Evolutionary conservation across 2,797 vertebrate genomes (phyloP).

Genomic region (Dendrocincla fuliginosa): DNA sequence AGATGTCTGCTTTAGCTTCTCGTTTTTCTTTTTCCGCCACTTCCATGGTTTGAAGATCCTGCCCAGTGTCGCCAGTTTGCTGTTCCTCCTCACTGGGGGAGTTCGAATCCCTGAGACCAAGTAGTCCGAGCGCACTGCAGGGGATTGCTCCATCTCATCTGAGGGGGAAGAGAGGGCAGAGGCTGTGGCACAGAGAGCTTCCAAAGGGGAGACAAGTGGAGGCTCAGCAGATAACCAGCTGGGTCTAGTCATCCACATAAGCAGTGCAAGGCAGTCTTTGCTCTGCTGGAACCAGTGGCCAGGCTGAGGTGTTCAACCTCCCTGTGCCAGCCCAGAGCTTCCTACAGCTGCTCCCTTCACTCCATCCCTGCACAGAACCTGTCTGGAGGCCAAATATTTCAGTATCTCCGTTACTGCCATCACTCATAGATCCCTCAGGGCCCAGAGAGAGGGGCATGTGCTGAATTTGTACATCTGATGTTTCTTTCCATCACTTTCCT

Average conservation of each 20-base stretch:
- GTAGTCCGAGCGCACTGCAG: slow-evolving; percentile 87
- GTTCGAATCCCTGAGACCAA: slow-evolving; percentile 91
- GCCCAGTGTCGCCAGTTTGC: slow-evolving; percentile 94
- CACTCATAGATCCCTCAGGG: neutral
- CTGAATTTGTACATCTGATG: neutral
- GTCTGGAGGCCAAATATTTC: neutral
- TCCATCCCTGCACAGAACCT: neutral
- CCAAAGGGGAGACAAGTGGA: neutral
- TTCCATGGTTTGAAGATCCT: slow-evolving; percentile 99
- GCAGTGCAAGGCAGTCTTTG: neutral
- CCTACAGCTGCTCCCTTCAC: neutral
- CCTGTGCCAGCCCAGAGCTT: neutral
- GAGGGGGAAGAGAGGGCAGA: neutral
- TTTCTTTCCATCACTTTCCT: neutral
- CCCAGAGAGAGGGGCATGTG: neutral
- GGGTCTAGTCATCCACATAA: neutral
- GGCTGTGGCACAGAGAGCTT: neutral
- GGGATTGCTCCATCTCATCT: slow-evolving; percentile 90
- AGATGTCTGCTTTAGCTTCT: slow-evolving; percentile 91
- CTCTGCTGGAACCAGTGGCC: accelerated
- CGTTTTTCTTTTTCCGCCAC: slow-evolving; percentile 98
- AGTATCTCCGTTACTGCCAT: neutral
- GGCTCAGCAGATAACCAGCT: neutral
- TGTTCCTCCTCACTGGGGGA: slow-evolving; percentile 91
- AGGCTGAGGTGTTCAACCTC: neutral